Evolutionary conservation across 2,797 vertebrate genomes (phyloP).

Genomic region (Adrianichthys oophorus): DNA sequence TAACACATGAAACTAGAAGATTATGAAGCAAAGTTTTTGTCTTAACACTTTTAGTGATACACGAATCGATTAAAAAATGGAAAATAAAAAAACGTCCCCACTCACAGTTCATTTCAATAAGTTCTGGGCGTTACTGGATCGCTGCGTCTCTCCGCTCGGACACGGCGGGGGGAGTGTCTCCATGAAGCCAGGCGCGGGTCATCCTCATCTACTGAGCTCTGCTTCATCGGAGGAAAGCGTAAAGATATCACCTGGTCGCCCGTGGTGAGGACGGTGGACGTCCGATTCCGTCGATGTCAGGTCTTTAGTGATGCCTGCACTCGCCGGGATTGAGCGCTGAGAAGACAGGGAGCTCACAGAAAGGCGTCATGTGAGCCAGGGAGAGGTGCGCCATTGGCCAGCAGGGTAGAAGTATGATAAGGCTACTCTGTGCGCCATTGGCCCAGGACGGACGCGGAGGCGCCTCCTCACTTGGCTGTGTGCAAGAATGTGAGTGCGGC

Average conservation of each 20-base stretch:
- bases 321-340: conserved; percentile 78
- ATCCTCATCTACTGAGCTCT: conserved; percentile 10
- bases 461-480: conserved; percentile 79
- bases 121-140: conserved; percentile 68
- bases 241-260: conserved; percentile 34
- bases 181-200: conserved; percentile 24
- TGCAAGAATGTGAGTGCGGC: conserved; percentile 84
- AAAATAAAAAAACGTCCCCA: conserved; percentile 35
- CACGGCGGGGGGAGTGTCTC: conserved; percentile 37
- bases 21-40: neutral
- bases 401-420: conserved; percentile 71
- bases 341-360: conserved; percentile 80
- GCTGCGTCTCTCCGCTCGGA: conserved; percentile 40
- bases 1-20: conserved; percentile 5
- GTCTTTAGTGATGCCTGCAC: conserved; percentile 86
- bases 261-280: conserved; percentile 33
- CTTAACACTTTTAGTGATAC: neutral
- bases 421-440: conserved; percentile 83
- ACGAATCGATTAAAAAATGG: neutral
- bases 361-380: conserved; percentile 84
- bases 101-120: conserved; percentile 72
- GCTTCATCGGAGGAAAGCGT: conserved; percentile 17
- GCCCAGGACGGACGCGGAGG: conserved; percentile 77
- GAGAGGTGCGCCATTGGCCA: conserved; percentile 78
- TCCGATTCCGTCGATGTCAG: conserved; percentile 80